These are phyloP conservation scores for Paracentrotus lividus DNA, from an alignment of 53 echinoderm and acorn worm species.

Conservation along the genomic window DNA sequence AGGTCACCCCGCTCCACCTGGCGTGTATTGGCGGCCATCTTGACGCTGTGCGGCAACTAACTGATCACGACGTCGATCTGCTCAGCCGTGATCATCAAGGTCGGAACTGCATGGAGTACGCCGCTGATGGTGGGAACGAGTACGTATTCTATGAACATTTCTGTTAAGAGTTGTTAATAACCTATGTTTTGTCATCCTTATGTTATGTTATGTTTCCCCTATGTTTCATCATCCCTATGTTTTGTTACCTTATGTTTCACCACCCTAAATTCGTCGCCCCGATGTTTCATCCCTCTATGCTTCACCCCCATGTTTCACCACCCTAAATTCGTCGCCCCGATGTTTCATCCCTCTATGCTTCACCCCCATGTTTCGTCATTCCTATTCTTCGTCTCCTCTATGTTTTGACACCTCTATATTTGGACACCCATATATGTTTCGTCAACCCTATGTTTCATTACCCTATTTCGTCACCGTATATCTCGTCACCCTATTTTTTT, in stretches of 20 bases:
- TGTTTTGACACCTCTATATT: not conserved
- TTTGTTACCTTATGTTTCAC: not conserved
- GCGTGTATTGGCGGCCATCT: constrained; percentile 35
- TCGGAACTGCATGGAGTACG: constrained; percentile 86
- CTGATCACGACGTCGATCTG: constrained; percentile 1
- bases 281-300: not conserved
- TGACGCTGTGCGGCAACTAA: constrained; percentile 25
- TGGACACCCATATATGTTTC: not conserved
- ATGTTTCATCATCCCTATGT: not conserved
- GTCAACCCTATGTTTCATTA: not conserved
- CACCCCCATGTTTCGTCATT: not conserved
- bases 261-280: no score
- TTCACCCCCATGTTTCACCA: not conserved
- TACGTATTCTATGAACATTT: constrained; percentile 47
- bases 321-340: not conserved
- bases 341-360: no score
- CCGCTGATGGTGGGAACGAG: constrained; percentile 89
- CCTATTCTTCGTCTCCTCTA: not conserved
- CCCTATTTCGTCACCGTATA: no score
- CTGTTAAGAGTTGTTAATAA: not conserved
- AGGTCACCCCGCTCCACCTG: constrained; percentile 56
- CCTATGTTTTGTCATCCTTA: not conserved
- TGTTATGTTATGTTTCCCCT: not conserved
- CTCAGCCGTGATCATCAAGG: constrained; percentile 59
- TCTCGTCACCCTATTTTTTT: not conserved